Evolutionary conservation across 2,797 vertebrate genomes (phyloP).

Genomic region (Myiotriccus ornatus): DNA sequence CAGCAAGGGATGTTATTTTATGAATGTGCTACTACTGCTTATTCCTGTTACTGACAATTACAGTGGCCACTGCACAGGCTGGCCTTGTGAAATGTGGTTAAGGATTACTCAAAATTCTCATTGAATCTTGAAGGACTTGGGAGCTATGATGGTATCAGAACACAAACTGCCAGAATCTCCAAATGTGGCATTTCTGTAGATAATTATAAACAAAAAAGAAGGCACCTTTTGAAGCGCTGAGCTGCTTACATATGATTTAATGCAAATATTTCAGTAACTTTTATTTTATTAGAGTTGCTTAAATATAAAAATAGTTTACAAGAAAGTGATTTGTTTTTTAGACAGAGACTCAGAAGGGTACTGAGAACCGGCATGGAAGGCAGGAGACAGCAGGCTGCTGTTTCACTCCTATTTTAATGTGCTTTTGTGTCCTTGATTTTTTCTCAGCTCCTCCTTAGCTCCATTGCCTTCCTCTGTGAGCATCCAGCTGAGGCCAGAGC

Average conservation of each 20-base stretch:
- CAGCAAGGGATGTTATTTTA: not conserved
- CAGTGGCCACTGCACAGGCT: not conserved
- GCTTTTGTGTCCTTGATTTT: not conserved
- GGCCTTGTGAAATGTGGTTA: not conserved
- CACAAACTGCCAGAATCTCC: not conserved
- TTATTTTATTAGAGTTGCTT: not conserved
- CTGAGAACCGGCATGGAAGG: not conserved
- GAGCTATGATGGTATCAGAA: not conserved
- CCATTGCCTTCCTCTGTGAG: not conserved
- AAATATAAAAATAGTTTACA: not conserved
- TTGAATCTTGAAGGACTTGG: not conserved
- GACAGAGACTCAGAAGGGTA: not conserved
- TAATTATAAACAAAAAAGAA: not conserved
- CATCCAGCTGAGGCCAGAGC: not conserved
- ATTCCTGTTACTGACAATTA: not conserved
- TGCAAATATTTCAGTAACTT: not conserved
- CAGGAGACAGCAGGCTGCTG: not conserved
- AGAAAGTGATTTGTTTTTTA: rapidly evolving
- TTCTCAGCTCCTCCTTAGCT: not conserved
- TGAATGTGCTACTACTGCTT: not conserved
- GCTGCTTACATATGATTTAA: not conserved
- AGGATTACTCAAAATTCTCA: not conserved
- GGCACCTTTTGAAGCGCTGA: not conserved
- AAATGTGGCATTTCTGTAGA: not conserved
- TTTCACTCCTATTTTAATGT: not conserved